A percentile compares a stretch with the other conserved stretches of the same genome.
Conservation (phyloP, 1,140 invertebrate genomes). For the Prorops nasuta region DNA sequence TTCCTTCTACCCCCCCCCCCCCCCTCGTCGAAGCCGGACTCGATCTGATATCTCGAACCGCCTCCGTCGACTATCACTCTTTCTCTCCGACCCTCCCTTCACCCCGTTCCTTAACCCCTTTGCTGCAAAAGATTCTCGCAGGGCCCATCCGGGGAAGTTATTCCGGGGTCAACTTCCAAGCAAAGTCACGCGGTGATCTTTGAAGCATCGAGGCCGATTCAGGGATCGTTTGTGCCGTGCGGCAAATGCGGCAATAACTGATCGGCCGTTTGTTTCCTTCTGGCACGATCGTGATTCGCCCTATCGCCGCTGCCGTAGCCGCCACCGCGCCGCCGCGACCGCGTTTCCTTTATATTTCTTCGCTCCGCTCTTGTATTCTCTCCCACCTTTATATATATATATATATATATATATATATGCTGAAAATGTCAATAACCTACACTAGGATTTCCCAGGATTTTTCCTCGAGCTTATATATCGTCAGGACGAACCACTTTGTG, state of each 20-base stretch:
- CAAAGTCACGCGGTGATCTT: conserved; percentile 25
- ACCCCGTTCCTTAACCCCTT: not conserved
- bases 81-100: conserved; percentile 1
- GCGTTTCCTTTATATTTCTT: no score
- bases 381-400: no score
- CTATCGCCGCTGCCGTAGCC: no score
- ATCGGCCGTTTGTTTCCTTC: no score
- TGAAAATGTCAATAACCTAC: no score
- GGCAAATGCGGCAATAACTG: not conserved
- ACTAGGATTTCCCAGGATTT: no score
- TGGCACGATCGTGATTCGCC: no score
- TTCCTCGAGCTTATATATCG: no score
- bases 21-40: conserved; percentile 14
- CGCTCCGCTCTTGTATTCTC: no score
- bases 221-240: conserved; percentile 12
- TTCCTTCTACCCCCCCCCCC: not conserved
- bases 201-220: conserved; percentile 16
- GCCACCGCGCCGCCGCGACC: no score
- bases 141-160: conserved; percentile 13
- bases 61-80: conserved; percentile 34
- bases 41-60: conserved; percentile 34
- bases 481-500: no score
- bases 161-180: conserved; percentile 29
- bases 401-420: no score
- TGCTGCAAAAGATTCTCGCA: not conserved